Conservation (phyloP, 2,113 vertebrate species). For the Callopanchax toddi region DNA sequence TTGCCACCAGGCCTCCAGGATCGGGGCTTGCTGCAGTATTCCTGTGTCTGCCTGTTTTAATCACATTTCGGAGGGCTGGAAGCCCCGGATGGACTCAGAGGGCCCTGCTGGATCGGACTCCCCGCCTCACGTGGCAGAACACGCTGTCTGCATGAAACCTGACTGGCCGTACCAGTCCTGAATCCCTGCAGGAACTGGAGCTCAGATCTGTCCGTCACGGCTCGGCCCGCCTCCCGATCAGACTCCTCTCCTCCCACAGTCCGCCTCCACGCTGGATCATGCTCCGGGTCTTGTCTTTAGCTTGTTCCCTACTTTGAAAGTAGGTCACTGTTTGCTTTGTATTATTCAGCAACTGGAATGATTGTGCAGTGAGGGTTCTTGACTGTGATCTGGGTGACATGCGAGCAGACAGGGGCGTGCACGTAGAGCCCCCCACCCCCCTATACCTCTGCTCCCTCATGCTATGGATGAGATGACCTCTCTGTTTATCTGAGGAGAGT, state of each 20-base stretch:
- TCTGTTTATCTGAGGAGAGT: neutral
- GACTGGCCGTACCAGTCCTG: neutral
- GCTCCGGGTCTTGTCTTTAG: conserved; percentile 84
- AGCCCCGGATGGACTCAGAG: conserved; percentile 18
- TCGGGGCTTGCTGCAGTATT: conserved; percentile 69
- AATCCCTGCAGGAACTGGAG: neutral
- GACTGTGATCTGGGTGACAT: conserved; percentile 71
- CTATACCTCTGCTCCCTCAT: too few relatives aligned
- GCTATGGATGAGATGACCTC: too few relatives aligned
- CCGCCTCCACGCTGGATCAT: conserved; percentile 56
- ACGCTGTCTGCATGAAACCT: conserved; percentile 1
- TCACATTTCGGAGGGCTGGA: conserved; percentile 69
- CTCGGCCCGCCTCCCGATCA: conserved; percentile 2
- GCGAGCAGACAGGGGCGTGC: conserved; percentile 60
- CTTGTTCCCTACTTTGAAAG: conserved; percentile 86
- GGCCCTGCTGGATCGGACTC: conserved; percentile 34
- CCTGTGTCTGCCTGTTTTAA: conserved; percentile 78
- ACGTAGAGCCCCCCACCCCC: neutral
- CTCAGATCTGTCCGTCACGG: neutral
- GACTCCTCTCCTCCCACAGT: conserved; percentile 58
- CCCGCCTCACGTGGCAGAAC: conserved; percentile 36
- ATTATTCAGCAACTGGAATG: conserved; percentile 90
- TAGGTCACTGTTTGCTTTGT: conserved; percentile 98
- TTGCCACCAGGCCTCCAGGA: conserved; percentile 67
- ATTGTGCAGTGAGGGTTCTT: conserved; percentile 69